These are phyloP conservation scores for Seriola aureovittata DNA, from an alignment of 2,113 vertebrate genomes.

Conservation along the genomic window DNA sequence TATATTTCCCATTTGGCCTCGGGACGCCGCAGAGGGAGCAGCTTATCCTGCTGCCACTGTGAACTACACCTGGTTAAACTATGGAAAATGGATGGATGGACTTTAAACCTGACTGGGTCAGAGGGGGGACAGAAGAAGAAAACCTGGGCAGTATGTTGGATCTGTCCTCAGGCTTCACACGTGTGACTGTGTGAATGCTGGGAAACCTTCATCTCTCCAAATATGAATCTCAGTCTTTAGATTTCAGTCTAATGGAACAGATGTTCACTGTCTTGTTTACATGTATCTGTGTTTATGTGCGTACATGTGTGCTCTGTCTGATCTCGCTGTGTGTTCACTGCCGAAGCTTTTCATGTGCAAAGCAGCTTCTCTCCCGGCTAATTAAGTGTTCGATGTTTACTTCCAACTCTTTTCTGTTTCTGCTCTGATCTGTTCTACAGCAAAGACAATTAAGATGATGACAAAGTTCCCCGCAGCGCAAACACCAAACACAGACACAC, in stretches of 20 bases:
- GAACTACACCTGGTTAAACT: not conserved
- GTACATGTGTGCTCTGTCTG: constrained; percentile 10
- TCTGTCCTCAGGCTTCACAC: not conserved
- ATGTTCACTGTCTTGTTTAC: not conserved
- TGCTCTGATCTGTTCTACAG: not conserved
- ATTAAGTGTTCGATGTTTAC: constrained; percentile 19
- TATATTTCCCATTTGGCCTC: constrained; percentile 38
- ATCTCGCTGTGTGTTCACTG: constrained; percentile 13
- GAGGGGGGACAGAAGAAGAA: too few species aligned
- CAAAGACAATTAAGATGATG: constrained; percentile 10
- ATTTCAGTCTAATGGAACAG: too few species aligned
- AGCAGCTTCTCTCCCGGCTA: constrained; percentile 14
- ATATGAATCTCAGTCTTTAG: too few species aligned
- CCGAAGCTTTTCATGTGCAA: constrained; percentile 42
- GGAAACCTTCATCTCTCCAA: too few species aligned
- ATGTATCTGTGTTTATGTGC: not conserved
- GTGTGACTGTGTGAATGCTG: not conserved
- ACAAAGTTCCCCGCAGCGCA: constrained; percentile 3
- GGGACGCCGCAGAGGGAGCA: not conserved
- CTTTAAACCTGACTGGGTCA: not conserved
- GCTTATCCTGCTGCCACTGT: constrained; percentile 17
- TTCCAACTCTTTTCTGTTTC: constrained; percentile 19
- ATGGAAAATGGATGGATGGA: not conserved
- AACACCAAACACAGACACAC: not conserved
- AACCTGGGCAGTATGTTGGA: too few species aligned